Conservation (phyloP, 2,797 vertebrate genomes). For the Chiroxiphia lanceolata region DNA sequence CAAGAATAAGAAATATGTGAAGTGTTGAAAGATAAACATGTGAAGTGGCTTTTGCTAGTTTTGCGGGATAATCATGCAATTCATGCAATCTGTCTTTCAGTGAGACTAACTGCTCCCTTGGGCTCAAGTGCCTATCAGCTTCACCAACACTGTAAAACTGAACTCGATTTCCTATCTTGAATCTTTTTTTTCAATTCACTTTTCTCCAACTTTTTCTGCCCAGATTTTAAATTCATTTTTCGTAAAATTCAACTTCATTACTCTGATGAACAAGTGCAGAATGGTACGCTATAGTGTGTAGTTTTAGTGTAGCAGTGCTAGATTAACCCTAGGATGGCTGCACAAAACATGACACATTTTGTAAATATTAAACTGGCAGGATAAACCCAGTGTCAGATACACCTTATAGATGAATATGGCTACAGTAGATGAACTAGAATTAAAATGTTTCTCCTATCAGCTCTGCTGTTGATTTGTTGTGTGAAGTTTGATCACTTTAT, state of each 20-base stretch:
- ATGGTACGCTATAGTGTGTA: rapidly evolving
- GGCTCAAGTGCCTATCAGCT: neutral
- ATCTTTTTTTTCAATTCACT: neutral
- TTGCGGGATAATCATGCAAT: neutral
- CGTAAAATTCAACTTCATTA: neutral
- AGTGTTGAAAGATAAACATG: neutral
- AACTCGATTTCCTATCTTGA: neutral
- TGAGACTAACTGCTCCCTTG: neutral
- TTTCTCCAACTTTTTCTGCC: neutral
- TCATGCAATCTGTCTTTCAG: neutral
- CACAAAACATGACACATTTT: neutral
- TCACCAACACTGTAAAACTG: neutral
- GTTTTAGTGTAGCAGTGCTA: neutral
- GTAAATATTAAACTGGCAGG: neutral
- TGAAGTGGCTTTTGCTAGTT: neutral
- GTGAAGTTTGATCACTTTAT: neutral
- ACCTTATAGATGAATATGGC: neutral
- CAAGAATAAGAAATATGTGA: neutral
- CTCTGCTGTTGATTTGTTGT: neutral
- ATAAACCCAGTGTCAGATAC: neutral
- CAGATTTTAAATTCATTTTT: neutral
- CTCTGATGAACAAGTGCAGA: neutral
- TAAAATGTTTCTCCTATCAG: neutral
- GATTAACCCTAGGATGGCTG: neutral
- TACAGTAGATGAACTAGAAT: neutral